These are phyloP conservation scores for Hirtodrosophila duncani DNA, from an alignment of 2,888 invertebrate species.

Conservation along the genomic window DNA sequence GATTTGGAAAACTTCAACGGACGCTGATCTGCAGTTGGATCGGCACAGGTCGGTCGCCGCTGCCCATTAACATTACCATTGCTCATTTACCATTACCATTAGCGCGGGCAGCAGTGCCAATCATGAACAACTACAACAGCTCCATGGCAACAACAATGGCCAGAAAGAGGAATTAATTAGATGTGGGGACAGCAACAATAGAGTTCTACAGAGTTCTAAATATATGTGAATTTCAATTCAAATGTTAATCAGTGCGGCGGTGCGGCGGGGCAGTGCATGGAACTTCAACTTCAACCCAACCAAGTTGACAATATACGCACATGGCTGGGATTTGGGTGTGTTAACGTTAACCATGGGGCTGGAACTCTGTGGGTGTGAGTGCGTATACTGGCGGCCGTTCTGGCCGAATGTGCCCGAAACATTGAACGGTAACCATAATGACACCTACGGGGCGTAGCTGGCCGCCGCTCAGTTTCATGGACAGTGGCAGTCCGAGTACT, in stretches of 20 bases:
- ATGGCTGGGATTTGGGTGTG: slow-evolving; percentile 43
- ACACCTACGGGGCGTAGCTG: slow-evolving; percentile 62
- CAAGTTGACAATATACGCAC: slow-evolving; percentile 54
- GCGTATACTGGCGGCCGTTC: slow-evolving; percentile 44
- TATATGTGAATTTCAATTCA: slow-evolving; percentile 63
- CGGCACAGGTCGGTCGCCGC: slow-evolving; percentile 27
- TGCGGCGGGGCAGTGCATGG: slow-evolving; percentile 6
- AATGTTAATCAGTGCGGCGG: slow-evolving; percentile 68
- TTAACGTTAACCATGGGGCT: slow-evolving; percentile 19
- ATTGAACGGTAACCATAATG: slow-evolving; percentile 55
- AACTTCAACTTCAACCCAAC: slow-evolving; percentile 37
- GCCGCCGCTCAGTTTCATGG: slow-evolving; percentile 48
- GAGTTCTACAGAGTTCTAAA: slow-evolving; percentile 28
- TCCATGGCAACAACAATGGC: slow-evolving; percentile 64
- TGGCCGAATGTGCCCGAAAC: slow-evolving; percentile 60
- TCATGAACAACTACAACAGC: slow-evolving; percentile 42
- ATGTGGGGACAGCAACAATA: slow-evolving; percentile 66
- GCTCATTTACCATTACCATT: slow-evolving; percentile 54
- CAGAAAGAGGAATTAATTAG: slow-evolving; percentile 72
- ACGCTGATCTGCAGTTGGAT: slow-evolving; percentile 40
- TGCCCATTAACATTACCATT: slow-evolving; percentile 48
- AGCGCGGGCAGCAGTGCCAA: slow-evolving; percentile 47
- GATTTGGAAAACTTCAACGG: slow-evolving; percentile 22
- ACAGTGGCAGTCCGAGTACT: slow-evolving; percentile 42
- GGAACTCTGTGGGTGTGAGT: slow-evolving; percentile 48